Percentiles rank a stretch among this genome's conserved stretches.
Evolutionary conservation across 1,140 invertebrate species (phyloP).

Genomic region (Megalopta genalis): DNA sequence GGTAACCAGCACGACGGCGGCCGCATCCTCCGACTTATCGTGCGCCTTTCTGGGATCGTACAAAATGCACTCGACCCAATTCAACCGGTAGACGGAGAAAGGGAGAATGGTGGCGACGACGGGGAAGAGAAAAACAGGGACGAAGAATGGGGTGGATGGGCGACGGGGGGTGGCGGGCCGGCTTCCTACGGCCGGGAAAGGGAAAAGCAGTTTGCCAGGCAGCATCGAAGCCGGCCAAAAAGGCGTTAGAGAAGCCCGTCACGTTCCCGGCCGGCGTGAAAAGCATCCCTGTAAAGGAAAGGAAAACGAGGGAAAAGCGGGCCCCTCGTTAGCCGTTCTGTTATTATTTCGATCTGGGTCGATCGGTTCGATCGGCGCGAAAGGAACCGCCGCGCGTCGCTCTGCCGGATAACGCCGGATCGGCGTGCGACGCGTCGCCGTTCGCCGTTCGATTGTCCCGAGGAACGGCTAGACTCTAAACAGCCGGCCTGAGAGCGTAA

Average conservation of each 20-base stretch:
- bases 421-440: slow-evolving; percentile 15
- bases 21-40: slow-evolving; percentile 37
- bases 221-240: slow-evolving; percentile 37
- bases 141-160: background rate
- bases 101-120: slow-evolving; percentile 20
- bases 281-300: slow-evolving; percentile 51
- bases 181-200: slow-evolving; percentile 30
- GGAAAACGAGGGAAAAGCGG: slow-evolving; percentile 55
- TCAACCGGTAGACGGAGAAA: slow-evolving; percentile 23
- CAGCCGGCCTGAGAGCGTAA: background rate
- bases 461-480: background rate
- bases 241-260: slow-evolving; percentile 57
- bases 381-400: slow-evolving; percentile 27
- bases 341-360: slow-evolving; percentile 64
- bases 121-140: slow-evolving; percentile 2
- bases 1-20: slow-evolving; percentile 33
- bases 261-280: slow-evolving; percentile 54
- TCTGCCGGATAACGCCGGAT: slow-evolving; percentile 22
- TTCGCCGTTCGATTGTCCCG: no score
- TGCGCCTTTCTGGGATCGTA: slow-evolving; percentile 33
- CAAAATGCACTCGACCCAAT: slow-evolving; percentile 48
- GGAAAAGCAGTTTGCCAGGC: slow-evolving; percentile 47
- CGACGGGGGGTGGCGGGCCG: no score
- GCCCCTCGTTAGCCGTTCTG: slow-evolving; percentile 52
- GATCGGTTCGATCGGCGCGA: slow-evolving; percentile 55